Evolutionary conservation across 2,113 vertebrate species (phyloP), one percentile per base, ranked within the genome.

Genomic region (Neogobius melanostomus): DNA sequence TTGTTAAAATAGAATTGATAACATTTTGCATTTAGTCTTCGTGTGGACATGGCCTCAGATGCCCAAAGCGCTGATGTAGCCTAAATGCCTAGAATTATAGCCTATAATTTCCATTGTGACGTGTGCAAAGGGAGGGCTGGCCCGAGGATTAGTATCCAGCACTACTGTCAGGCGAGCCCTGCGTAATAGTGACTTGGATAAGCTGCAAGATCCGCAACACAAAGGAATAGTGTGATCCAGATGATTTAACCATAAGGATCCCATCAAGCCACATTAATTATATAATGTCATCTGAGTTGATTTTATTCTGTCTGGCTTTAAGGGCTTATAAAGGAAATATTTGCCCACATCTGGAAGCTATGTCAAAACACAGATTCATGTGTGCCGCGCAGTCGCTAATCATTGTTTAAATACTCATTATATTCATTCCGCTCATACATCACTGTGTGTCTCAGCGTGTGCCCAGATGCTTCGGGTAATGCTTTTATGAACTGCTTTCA

Each of bases 371-470:
- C 52, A 42, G 42, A 4, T n/a, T 15, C 42, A 61, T 44, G 15
- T 44, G 42, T 45, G 42, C 42, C 8, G 52, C 8, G 52, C 53
- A 42, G 59, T 77, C 43, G 47, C 75, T 53, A 57, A 64, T 15
- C 36, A 8, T n/a, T 7, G 6, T 61, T 63, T 15, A 70, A 73
- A 80, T 68, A 57, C 74, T 76, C 64, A 46, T 61, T 63, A 10
- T 15, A 7, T 43, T 42, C 44, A 48, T 16, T 53, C 48, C 0
- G 54, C 15, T 56, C 65, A 49, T 80, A 48, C 1, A 69, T 74
- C 59, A 68, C 2, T 45, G 52, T 4, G 16, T n/a, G 52, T 8
- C 10, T 11, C 12, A 36, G 44, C 11, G 64, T 68, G 75, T 42
- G 54, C 53, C 69, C 69, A 54, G 45, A 60, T 28, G 15, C 2